Conservation (phyloP, 2,888 invertebrate genomes). For the Steromphala cineraria region DNA sequence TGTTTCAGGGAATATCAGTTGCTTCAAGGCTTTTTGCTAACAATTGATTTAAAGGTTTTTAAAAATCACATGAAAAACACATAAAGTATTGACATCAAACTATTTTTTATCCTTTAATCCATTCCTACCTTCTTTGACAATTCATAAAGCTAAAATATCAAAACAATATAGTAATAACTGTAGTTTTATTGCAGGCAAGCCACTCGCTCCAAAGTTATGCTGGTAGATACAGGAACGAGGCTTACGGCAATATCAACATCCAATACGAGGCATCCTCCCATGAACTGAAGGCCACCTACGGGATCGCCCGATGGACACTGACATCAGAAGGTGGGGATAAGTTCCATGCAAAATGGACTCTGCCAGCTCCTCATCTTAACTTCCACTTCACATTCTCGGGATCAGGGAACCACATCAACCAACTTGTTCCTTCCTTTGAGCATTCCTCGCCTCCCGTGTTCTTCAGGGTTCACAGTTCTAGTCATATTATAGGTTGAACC, state of each 20-base stretch:
- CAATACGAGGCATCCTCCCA: conserved; percentile 30
- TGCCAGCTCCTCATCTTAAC: conserved; percentile 24
- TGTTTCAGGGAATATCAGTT: too few species aligned
- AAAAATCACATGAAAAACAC: too few species aligned
- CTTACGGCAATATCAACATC: conserved; percentile 48
- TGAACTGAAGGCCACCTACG: conserved; percentile 38
- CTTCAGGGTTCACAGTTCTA: neutral
- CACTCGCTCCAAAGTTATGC: conserved; percentile 34
- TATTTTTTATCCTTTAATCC: too few species aligned
- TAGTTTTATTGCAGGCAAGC: neutral
- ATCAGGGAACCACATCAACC: neutral
- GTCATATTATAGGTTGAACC: neutral
- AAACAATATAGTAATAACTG: too few species aligned
- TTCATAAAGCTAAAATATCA: too few species aligned
- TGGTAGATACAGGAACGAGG: conserved; percentile 49
- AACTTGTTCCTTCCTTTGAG: conserved; percentile 47
- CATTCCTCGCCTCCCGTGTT: conserved; percentile 46
- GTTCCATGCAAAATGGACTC: conserved; percentile 30
- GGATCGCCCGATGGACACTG: conserved; percentile 36
- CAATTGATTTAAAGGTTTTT: too few species aligned
- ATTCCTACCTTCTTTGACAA: too few species aligned
- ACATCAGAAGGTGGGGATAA: neutral
- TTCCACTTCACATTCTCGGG: conserved; percentile 24
- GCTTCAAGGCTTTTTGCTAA: too few species aligned
- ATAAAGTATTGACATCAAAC: too few species aligned